A percentile compares a stretch with the other conserved stretches of the same genome.
These are phyloP conservation scores for Peromyscus nudipes DNA, from an alignment of 2,797 vertebrate species.

Conservation along the genomic window DNA sequence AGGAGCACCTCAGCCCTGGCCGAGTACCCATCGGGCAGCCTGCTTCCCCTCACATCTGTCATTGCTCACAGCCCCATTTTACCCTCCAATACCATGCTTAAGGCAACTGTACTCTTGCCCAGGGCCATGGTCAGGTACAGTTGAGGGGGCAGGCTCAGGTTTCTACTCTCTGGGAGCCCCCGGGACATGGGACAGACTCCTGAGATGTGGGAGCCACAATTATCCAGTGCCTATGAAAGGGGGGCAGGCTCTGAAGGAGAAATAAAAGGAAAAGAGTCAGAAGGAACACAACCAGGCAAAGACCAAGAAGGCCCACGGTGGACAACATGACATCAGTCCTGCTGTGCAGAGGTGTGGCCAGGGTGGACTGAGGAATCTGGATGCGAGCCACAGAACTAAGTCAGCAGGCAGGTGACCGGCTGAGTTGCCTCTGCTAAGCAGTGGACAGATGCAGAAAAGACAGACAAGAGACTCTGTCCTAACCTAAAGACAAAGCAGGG, in stretches of 20 bases:
- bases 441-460: background rate
- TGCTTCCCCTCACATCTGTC: background rate
- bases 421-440: background rate
- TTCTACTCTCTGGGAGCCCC: background rate
- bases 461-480: background rate
- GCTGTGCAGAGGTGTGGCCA: rapidly evolving
- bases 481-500: background rate
- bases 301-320: background rate
- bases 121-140: background rate
- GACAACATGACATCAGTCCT: rapidly evolving
- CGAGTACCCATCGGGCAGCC: background rate
- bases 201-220: too few species aligned
- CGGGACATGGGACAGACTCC: too few species aligned
- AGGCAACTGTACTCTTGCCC: background rate
- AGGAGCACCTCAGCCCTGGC: background rate
- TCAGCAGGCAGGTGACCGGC: background rate
- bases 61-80: background rate
- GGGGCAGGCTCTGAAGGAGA: rapidly evolving
- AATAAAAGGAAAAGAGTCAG: background rate
- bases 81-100: background rate
- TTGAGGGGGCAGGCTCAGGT: too few species aligned
- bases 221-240: rapidly evolving
- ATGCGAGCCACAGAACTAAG: background rate
- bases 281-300: background rate
- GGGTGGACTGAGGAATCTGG: background rate